A percentile compares a stretch with the other conserved stretches of the same genome.
Conservation (phyloP, 2,888 invertebrate species). For the Lithophane socia region DNA sequence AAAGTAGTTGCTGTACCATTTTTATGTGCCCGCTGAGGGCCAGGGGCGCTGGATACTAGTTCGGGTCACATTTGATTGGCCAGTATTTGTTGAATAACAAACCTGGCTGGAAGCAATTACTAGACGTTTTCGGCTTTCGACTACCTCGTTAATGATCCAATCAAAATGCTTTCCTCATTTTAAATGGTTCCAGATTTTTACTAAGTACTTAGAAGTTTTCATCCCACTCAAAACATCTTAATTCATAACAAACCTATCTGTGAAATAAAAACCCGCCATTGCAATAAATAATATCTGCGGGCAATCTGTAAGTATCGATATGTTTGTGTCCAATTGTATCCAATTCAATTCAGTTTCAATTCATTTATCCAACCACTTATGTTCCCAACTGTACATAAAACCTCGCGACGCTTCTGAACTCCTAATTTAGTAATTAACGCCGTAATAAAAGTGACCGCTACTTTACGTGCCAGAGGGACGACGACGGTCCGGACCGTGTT, state of each 20-base stretch:
- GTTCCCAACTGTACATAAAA: constrained; percentile 11
- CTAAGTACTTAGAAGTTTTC: too few relatives aligned
- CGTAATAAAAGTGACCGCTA: constrained; percentile 39
- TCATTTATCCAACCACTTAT: background rate
- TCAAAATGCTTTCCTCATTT: too few relatives aligned
- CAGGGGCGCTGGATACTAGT: background rate
- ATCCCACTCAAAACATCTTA: too few relatives aligned
- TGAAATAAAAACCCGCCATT: too few relatives aligned
- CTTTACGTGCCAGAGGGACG: constrained; percentile 29
- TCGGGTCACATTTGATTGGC: background rate
- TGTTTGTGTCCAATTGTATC: too few relatives aligned
- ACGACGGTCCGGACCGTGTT: background rate
- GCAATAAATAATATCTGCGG: too few relatives aligned
- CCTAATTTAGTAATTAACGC: constrained; percentile 39
- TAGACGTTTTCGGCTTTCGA: background rate
- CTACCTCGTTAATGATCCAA: too few relatives aligned
- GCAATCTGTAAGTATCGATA: too few relatives aligned
- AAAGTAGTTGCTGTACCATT: constrained; percentile 39
- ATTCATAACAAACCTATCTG: too few relatives aligned
- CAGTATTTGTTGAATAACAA: background rate
- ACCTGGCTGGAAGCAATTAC: background rate
- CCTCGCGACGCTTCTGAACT: constrained; percentile 13
- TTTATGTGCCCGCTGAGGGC: constrained; percentile 42
- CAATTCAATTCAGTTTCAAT: too few relatives aligned
- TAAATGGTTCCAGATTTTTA: too few relatives aligned